Conservation (phyloP, 2,888 invertebrate species). For the Megalurothrips usitatus region DNA sequence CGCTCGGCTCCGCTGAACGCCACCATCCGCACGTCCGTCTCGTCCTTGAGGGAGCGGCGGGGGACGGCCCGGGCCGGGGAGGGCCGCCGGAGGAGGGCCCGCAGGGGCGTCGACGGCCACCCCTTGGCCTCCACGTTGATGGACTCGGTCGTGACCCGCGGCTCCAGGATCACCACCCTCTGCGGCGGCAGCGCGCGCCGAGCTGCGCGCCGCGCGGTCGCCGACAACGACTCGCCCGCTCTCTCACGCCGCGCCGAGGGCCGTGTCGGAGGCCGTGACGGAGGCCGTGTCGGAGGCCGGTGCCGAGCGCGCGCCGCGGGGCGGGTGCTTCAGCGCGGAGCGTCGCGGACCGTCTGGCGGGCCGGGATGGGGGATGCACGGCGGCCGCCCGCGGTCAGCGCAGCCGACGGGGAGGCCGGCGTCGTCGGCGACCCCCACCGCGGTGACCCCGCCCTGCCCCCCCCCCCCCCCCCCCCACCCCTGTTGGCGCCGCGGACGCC, state of each 20-base stretch:
- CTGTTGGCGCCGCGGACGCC: not conserved
- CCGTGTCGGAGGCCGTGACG: too few species aligned
- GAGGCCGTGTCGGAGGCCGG: too few species aligned
- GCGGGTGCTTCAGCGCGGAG: too few species aligned
- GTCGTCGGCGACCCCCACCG: not conserved
- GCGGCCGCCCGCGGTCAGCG: too few species aligned
- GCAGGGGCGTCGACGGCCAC: not conserved
- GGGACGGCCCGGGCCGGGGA: not conserved
- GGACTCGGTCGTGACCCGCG: not conserved
- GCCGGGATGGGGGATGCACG: too few species aligned
- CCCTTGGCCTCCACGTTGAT: slow-evolving; percentile 10
- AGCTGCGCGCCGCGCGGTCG: not conserved
- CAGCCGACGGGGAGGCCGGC: not conserved
- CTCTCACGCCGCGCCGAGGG: not conserved
- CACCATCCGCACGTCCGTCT: slow-evolving; percentile 23
- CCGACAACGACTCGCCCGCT: not conserved
- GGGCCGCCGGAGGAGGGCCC: not conserved
- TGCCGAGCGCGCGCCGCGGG: too few species aligned
- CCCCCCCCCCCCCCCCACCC: not conserved
- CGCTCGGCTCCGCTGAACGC: not conserved
- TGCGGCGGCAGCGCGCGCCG: not conserved
- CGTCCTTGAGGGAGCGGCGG: slow-evolving; percentile 7
- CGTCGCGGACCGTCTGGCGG: too few species aligned
- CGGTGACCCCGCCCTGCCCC: not conserved
- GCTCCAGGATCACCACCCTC: not conserved